Conservation (phyloP, 2,888 invertebrate species). For the Clunio marinus region DNA sequence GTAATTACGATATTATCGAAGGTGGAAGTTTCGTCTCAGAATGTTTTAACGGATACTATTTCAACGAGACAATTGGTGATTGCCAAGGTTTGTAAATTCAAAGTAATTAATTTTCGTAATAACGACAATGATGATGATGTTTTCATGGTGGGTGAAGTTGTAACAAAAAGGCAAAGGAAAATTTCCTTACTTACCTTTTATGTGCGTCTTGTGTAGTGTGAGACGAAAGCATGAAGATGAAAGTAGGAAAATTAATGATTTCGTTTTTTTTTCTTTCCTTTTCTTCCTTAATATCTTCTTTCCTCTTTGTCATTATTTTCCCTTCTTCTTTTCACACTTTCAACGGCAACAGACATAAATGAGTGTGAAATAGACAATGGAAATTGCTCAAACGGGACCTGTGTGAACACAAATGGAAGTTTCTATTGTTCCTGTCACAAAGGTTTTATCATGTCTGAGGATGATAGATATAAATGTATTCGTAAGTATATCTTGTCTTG, state of each 20-base stretch:
- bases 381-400: slow-evolving; percentile 41
- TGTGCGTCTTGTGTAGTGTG: not conserved
- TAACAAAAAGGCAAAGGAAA: too few species aligned
- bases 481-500: slow-evolving; percentile 41
- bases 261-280: not conserved
- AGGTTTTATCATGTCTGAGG: slow-evolving; percentile 45
- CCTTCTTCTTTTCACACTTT: not conserved
- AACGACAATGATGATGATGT: slow-evolving; percentile 5
- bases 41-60: slow-evolving; percentile 41
- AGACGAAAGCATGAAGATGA: not conserved
- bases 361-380: slow-evolving; percentile 40
- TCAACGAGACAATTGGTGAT: slow-evolving; percentile 41
- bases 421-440: slow-evolving; percentile 48
- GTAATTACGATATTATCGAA: slow-evolving; percentile 35
- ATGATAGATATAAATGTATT: slow-evolving; percentile 42
- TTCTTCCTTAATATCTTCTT: not conserved
- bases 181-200: not conserved
- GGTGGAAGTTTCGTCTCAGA: slow-evolving; percentile 40
- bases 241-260: not conserved
- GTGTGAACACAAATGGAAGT: slow-evolving; percentile 43
- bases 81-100: slow-evolving; percentile 41
- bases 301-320: not conserved
- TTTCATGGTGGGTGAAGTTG: not conserved
- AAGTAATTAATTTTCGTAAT: slow-evolving; percentile 6
- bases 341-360: slow-evolving; percentile 31